Conservation (phyloP, 2,888 invertebrate species). For the Cistogaster globosa region DNA sequence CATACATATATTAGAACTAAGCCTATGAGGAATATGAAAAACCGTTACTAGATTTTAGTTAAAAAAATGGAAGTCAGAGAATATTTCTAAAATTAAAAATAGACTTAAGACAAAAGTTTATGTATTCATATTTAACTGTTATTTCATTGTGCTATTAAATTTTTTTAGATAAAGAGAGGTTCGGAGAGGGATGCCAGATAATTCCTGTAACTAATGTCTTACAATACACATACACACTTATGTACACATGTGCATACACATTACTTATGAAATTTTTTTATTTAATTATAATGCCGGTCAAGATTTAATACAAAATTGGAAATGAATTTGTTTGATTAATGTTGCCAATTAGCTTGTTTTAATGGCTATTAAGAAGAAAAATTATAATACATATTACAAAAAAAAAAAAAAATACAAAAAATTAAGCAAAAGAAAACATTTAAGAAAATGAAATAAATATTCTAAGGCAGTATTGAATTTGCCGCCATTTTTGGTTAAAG, state of each 20-base stretch:
- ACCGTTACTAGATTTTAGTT: not conserved
- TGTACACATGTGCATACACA: too few species aligned
- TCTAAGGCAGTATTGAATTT: too few species aligned
- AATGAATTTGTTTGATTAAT: too few species aligned
- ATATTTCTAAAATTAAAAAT: not conserved
- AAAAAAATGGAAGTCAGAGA: not conserved
- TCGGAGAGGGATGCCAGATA: not conserved
- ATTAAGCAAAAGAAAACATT: too few species aligned
- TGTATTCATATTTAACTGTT: not conserved
- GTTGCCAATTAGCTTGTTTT: too few species aligned
- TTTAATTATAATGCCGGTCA: not conserved
- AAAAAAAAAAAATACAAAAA: too few species aligned
- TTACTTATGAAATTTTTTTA: not conserved
- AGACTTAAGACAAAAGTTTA: not conserved
- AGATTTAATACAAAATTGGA: not conserved
- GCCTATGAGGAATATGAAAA: constrained; percentile 32
- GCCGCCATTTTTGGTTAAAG: too few species aligned
- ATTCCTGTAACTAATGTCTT: not conserved
- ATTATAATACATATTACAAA: too few species aligned
- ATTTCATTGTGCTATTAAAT: not conserved
- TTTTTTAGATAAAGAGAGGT: not conserved
- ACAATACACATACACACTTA: not conserved
- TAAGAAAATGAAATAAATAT: too few species aligned
- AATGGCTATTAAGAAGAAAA: too few species aligned
- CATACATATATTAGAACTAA: constrained; percentile 16